Conservation (phyloP, 1,140 invertebrate species). For the Araneus ventricosus region DNA sequence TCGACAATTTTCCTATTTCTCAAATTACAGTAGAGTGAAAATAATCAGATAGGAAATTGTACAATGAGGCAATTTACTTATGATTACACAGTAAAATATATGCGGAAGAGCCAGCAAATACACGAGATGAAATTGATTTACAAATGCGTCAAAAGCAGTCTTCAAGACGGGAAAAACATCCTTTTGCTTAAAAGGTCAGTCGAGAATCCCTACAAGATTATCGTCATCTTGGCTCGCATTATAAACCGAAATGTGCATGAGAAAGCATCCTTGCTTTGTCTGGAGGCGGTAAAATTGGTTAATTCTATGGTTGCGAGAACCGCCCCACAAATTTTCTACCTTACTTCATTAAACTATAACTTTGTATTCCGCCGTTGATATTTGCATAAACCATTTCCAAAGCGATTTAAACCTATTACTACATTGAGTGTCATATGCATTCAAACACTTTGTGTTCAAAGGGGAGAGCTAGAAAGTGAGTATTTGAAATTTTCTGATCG, state of each 20-base stretch:
- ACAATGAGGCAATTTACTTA: neutral
- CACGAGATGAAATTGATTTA: conserved; percentile 18
- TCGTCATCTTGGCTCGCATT: neutral
- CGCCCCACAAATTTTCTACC: conserved; percentile 47
- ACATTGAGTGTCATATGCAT: neutral
- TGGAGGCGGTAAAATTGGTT: conserved; percentile 45
- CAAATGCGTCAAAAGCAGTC: neutral
- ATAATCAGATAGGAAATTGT: neutral
- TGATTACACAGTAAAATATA: neutral
- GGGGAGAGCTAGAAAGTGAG: neutral
- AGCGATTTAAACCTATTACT: conserved; percentile 41
- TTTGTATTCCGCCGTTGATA: neutral
- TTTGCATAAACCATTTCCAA: conserved; percentile 66
- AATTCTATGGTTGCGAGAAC: conserved; percentile 19
- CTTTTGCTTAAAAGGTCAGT: neutral
- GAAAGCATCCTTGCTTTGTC: conserved; percentile 37
- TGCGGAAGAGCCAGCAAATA: neutral
- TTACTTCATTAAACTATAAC: conserved; percentile 34
- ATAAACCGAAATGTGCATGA: conserved; percentile 7
- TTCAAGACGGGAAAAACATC: neutral
- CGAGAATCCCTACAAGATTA: neutral
- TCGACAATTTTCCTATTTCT: neutral
- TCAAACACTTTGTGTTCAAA: neutral
- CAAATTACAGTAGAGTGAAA: neutral
- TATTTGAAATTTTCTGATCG: neutral